Base-by-base conservation (phyloP, 2,888 invertebrate genomes). In the Andrena chrysosceles region DNA sequence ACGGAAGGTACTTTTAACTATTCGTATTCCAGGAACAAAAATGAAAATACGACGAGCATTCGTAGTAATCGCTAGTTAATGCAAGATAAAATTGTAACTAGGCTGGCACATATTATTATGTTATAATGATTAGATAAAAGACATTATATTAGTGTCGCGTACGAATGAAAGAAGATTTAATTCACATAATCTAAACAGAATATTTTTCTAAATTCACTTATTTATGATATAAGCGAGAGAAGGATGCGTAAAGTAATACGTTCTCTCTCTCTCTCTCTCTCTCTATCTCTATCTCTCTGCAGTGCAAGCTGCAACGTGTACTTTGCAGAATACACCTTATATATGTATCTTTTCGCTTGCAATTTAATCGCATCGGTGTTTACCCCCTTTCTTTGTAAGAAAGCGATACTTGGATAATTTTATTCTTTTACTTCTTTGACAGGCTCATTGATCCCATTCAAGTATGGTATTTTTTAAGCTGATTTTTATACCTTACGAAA, bases 81-180 rank as follows among this genome's bases (percentile, higher is more conserved):
- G 54, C 71, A 80, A 71, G 52, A 79, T 69, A 69, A 80, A 80
- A 67, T 70, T 80, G 31, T 78, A 81, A 75, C 67, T 80, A 74
- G 49, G 68, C 52, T 72, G 76, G 71, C 81, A 69, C 81, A 60
- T 69, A 67, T 75, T 63, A 81, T 72, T 83, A 66, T 72, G 72
- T 81, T 83, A 68, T 64, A 76, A 83, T 72, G 67, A 64, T 72
- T 83, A 83, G 83, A 64, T 60, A 81, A 81, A 83, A 76, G 81
- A 83, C 83, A 81, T 75, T 77, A 79, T 67, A 80, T 77, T 83
- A 81, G 81, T 81, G 71, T 81, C 81, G 71, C n/a, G 29, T 80
- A 80, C 26, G 49, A 54, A 81, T 62, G 56, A 68, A 67, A 80
- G 63, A 67, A 56, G 35, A 67, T 71, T 80, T 74, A 49, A 75